phyloP scores from a whole-genome alignment of 1,140 invertebrate species.

The Aphis craccivora region DNA sequence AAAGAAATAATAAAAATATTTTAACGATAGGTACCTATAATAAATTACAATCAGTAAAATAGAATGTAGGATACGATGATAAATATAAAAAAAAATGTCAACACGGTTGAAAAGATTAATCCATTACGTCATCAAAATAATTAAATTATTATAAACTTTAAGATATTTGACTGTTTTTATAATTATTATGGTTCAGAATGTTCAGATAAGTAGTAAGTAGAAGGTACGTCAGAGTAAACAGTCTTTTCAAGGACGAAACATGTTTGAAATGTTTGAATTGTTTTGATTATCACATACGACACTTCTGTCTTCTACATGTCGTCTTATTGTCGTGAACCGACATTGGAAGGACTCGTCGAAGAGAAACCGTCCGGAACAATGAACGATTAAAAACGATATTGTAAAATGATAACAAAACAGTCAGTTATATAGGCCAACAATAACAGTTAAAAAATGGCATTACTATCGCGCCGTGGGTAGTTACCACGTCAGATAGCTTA shows the following conservation, averaged over 20 bases:
- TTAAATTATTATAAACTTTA: not conserved
- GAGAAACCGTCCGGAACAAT: not conserved
- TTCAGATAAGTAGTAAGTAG: not conserved
- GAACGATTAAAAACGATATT: not conserved
- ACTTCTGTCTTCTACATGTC: not conserved
- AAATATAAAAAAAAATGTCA: not conserved
- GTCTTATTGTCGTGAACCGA: not conserved
- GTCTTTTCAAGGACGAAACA: not conserved
- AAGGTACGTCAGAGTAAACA: not conserved
- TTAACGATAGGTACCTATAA: not conserved
- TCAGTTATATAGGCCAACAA: not conserved
- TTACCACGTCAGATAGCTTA: not conserved
- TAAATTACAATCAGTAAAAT: not conserved
- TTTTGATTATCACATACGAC: not conserved
- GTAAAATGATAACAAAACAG: not conserved
- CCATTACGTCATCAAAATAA: no score
- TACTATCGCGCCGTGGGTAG: not conserved
- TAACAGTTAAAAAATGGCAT: not conserved
- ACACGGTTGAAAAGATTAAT: not conserved
- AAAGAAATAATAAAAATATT: not conserved
- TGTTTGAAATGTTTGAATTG: not conserved
- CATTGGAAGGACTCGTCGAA: not conserved
- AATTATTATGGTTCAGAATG: not conserved
- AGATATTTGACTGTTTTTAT: not conserved
- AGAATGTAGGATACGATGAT: not conserved